Base-by-base conservation (phyloP, 92 coral and sea anemone genomes). In the Zoanthus sociatus region DNA sequence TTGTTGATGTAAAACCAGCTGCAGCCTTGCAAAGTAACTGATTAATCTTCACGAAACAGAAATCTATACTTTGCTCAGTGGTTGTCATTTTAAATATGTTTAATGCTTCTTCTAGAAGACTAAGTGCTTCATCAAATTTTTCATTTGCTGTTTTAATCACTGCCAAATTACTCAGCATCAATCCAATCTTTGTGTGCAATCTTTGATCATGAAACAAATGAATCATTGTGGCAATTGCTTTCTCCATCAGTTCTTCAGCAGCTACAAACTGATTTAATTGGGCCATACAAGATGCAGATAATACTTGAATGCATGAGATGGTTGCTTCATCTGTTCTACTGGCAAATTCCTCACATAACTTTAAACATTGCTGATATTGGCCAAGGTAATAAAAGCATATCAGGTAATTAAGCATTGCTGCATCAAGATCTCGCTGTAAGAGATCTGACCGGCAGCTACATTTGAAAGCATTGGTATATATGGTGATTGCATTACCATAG, bases 161-260 rank as follows among this genome's bases (percentile, higher is more conserved):
- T 51, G 86, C 86, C 48, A 81, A 53, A 30, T 81, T 81, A 21
- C 86, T 55, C 69, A 61, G 37, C 48, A 81, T 26, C 48, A 81
- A 81, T 47, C 73, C 86, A n/a, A 81, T 81, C 86, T 61, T 81
- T 15, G 86, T 81, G 86, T 81, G 86, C 44, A 17, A 31, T 16
- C 53, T 21, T 81, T 51, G 9, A 8, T 61, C 71, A 53, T 73
- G 21, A 61, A 81, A 54, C 54, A 70, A 61, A 32, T 81, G 73
- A 45, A 60, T 47, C 76, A 61, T 58, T 26, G 11, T 81, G 47
- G 33, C 54, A 13, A 81, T 37, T 81, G 86, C 64, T 33, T 46
- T 20, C 44, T 18, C 86, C 71, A 37, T 58, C 42, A 44, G 15
- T 12, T 81, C 73, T 73, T 81, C 86, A 55, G 76, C 76, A 37